Conservation (phyloP, 1,140 invertebrate species). For the Neodiprion virginianus region DNA sequence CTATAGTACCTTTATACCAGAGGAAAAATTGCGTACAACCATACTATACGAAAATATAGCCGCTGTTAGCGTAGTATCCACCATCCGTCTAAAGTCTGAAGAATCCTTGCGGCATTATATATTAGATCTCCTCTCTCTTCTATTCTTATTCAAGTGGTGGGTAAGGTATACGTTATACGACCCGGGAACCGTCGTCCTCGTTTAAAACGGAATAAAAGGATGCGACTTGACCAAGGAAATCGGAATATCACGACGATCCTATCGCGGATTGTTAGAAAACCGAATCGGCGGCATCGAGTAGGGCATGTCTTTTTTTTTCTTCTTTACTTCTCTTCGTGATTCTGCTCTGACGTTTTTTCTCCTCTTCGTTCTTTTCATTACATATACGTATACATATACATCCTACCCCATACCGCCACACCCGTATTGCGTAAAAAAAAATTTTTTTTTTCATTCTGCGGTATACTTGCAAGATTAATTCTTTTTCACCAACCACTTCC, state of each 20-base stretch:
- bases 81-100: background rate
- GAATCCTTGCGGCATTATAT: background rate
- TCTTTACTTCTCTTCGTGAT: background rate
- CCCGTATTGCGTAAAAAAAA: background rate
- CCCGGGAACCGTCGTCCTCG: background rate
- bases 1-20: no score
- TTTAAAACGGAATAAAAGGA: background rate
- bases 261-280: background rate
- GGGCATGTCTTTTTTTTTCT: background rate
- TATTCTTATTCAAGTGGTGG: background rate
- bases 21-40: no score
- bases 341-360: background rate
- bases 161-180: background rate
- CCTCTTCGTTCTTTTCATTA: background rate
- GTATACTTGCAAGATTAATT: background rate
- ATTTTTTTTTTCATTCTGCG: background rate
- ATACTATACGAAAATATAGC: background rate
- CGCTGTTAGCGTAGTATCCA: background rate
- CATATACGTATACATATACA: no score
- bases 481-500: background rate
- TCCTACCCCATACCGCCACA: no score
- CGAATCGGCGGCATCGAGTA: background rate
- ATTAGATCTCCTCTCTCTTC: slow-evolving; percentile 2
- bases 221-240: background rate
- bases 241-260: slow-evolving; percentile 4